These are phyloP conservation scores for Danio albolineatus DNA, from an alignment of 2,797 vertebrate species.

Conservation along the genomic window DNA sequence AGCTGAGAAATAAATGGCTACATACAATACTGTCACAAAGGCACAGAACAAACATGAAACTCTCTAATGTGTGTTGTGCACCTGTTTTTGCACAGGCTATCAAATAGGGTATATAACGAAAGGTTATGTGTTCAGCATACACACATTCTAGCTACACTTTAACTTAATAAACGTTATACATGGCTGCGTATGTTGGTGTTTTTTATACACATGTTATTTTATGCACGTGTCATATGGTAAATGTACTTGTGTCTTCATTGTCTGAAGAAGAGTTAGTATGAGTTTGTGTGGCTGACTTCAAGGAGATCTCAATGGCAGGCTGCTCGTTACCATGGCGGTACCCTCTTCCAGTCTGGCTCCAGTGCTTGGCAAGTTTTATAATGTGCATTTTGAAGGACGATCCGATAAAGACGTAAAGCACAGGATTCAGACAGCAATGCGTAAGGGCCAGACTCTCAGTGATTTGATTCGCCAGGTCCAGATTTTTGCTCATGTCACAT, in stretches of 20 bases:
- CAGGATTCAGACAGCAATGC: conserved; percentile 91
- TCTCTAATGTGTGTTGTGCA: not conserved
- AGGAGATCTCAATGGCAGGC: conserved; percentile 71
- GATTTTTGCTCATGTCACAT: conserved; percentile 82
- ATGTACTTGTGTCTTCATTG: conserved; percentile 73
- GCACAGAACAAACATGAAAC: not conserved
- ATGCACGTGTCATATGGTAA: conserved; percentile 70
- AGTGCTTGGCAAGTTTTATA: conserved; percentile 81
- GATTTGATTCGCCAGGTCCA: conserved; percentile 85
- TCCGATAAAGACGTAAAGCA: conserved; percentile 88
- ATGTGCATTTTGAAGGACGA: conserved; percentile 86
- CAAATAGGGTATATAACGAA: not conserved
- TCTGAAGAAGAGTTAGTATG: conserved; percentile 78
- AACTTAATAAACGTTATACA: not conserved
- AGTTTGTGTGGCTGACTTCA: conserved; percentile 65
- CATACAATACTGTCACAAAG: too few relatives aligned
- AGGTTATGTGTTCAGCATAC: not conserved
- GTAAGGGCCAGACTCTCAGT: conserved; percentile 87
- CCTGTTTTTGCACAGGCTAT: not conserved
- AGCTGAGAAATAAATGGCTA: too few relatives aligned
- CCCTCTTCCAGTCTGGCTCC: conserved; percentile 63
- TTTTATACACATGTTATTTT: not conserved
- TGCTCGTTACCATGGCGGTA: conserved; percentile 54
- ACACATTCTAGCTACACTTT: not conserved
- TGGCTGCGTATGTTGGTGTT: not conserved